These are phyloP conservation scores for Hyaena hyaena DNA, from an alignment of 2,113 vertebrate species.

Conservation along the genomic window DNA sequence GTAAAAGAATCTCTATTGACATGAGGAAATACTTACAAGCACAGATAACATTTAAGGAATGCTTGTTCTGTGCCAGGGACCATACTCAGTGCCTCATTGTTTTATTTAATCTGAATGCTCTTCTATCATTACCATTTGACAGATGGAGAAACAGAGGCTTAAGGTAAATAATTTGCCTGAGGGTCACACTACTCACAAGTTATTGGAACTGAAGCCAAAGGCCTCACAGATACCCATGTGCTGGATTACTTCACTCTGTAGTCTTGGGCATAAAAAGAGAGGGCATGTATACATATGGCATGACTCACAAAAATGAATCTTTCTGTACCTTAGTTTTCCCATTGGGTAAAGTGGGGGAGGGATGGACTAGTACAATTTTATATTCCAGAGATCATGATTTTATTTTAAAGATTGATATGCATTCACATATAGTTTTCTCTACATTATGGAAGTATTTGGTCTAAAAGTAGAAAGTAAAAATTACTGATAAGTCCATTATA, in stretches of 20 bases:
- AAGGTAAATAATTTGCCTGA: background rate
- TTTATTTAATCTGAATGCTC: background rate
- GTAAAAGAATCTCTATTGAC: background rate
- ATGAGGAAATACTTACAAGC: background rate
- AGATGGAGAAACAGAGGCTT: background rate
- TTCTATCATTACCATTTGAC: background rate
- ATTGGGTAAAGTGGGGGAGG: background rate
- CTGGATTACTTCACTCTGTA: background rate
- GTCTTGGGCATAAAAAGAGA: background rate
- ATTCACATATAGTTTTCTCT: background rate
- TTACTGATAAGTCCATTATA: background rate
- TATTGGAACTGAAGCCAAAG: background rate
- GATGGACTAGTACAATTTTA: background rate
- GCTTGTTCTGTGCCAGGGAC: background rate
- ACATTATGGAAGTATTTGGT: background rate
- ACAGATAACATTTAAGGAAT: background rate
- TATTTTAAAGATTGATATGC: background rate
- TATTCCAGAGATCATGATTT: background rate
- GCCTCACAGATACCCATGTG: background rate
- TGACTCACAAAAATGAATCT: background rate
- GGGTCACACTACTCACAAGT: background rate
- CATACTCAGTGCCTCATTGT: background rate
- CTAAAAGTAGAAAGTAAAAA: slow-evolving; percentile 1
- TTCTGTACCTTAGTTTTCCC: background rate
- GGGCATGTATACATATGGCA: background rate